These are phyloP conservation scores for Stegodyphus dumicola DNA, from an alignment of 1,140 invertebrate species.

Conservation along the genomic window DNA sequence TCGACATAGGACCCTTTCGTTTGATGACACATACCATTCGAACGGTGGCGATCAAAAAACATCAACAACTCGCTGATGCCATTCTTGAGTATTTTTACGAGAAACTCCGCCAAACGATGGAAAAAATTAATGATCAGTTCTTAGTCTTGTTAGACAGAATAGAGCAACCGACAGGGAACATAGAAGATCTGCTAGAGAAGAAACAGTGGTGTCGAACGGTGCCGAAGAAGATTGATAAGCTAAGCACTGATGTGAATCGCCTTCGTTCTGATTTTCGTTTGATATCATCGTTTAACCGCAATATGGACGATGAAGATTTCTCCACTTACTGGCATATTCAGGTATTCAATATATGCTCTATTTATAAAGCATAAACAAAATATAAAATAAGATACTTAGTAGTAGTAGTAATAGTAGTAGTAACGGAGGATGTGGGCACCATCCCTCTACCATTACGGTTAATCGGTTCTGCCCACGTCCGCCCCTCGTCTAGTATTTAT, in stretches of 20 bases:
- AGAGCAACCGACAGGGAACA: slow-evolving; percentile 28
- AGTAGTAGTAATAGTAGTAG: no score
- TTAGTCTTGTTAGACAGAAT: slow-evolving; percentile 32
- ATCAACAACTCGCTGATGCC: slow-evolving; percentile 21
- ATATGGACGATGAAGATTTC: slow-evolving; percentile 45
- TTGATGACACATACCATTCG: slow-evolving; percentile 3
- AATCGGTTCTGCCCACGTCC: no score
- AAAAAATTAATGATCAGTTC: slow-evolving; percentile 20
- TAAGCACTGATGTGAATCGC: slow-evolving; percentile 1
- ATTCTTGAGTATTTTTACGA: slow-evolving; percentile 21
- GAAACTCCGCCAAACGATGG: slow-evolving; percentile 26
- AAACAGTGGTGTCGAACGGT: slow-evolving; percentile 31
- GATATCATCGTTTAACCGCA: slow-evolving; percentile 8
- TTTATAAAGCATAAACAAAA: no score
- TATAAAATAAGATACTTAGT: no score
- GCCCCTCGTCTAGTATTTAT: no score
- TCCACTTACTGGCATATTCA: no score
- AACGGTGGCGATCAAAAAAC: slow-evolving; percentile 14
- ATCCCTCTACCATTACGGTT: no score
- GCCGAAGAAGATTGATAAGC: slow-evolving; percentile 30
- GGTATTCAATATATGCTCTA: no score
- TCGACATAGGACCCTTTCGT: slow-evolving; percentile 45
- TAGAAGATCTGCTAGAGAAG: slow-evolving; percentile 40
- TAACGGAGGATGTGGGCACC: no score
- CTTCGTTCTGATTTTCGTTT: neutral